phyloP scores from a whole-genome alignment of 2,888 invertebrate genomes.

The Tiliacea citrago region DNA sequence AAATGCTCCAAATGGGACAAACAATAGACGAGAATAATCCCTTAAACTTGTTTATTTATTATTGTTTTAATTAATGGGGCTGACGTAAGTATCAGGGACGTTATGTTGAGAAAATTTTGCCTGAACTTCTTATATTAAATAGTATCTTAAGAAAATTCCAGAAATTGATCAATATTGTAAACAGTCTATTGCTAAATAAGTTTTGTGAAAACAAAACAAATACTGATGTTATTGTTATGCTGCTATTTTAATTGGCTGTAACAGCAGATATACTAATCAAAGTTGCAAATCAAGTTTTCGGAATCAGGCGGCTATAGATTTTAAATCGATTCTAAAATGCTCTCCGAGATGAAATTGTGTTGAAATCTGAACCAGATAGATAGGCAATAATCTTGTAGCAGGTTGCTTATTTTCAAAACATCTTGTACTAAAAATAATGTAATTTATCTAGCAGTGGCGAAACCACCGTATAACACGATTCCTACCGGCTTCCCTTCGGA shows the following conservation, averaged over 20 bases:
- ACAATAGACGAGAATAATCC: slow-evolving; percentile 52
- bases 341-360: neutral
- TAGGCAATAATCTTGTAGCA: neutral
- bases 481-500: too few relatives aligned
- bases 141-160: neutral
- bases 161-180: neutral
- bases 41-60: slow-evolving; percentile 60
- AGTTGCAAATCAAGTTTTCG: neutral
- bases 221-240: neutral
- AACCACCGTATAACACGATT: too few relatives aligned
- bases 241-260: neutral
- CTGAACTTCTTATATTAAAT: neutral
- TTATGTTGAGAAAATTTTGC: neutral
- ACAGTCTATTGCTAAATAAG: neutral
- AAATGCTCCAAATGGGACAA: slow-evolving; percentile 38
- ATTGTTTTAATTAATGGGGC: slow-evolving; percentile 45
- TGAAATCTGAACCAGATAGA: neutral
- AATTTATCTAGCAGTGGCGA: slow-evolving; percentile 2
- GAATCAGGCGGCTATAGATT: neutral
- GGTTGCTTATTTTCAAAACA: neutral
- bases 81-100: slow-evolving; percentile 1
- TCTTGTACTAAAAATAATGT: slow-evolving; percentile 6
- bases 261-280: neutral
- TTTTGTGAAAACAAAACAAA: neutral
- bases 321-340: slow-evolving; percentile 1